Percentiles rank a stretch among this genome's conserved stretches.
Evolutionary conservation across 2,888 invertebrate species (phyloP).

Genomic region (Sicus ferrugineus): DNA sequence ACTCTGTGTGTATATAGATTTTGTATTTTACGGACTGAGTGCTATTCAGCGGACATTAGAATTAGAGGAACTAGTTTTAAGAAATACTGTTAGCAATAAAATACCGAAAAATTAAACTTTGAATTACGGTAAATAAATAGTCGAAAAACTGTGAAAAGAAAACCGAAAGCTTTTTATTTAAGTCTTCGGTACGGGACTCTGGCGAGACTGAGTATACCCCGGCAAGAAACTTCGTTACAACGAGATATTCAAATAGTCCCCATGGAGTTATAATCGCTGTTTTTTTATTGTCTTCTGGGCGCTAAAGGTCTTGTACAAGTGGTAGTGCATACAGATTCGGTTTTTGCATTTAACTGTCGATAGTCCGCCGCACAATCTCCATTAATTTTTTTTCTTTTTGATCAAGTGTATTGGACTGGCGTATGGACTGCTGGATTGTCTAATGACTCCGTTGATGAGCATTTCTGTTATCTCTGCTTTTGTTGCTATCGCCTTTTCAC

Average conservation of each 20-base stretch:
- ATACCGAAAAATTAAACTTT: too few species aligned
- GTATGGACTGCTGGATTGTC: neutral
- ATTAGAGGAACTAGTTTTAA: too few species aligned
- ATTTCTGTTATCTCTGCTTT: neutral
- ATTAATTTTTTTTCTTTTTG: neutral
- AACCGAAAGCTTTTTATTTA: too few species aligned
- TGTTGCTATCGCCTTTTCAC: neutral
- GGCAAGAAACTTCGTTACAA: too few species aligned
- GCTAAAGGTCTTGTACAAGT: neutral
- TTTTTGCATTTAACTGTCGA: neutral
- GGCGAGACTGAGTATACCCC: too few species aligned
- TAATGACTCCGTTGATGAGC: neutral
- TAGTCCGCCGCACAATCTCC: slow-evolving; percentile 15
- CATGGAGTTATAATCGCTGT: neutral
- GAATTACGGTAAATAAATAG: too few species aligned
- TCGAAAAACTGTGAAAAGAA: too few species aligned
- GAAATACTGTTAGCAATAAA: too few species aligned
- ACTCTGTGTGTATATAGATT: too few species aligned
- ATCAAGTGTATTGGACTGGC: neutral
- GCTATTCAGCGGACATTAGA: too few species aligned
- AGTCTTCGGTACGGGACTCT: too few species aligned
- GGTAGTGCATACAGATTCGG: neutral
- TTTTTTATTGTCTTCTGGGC: neutral
- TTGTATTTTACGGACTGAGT: too few species aligned
- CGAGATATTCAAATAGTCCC: neutral